phyloP scores from a whole-genome alignment of 2,797 vertebrate genomes.

The Micrastur ruficollis region DNA sequence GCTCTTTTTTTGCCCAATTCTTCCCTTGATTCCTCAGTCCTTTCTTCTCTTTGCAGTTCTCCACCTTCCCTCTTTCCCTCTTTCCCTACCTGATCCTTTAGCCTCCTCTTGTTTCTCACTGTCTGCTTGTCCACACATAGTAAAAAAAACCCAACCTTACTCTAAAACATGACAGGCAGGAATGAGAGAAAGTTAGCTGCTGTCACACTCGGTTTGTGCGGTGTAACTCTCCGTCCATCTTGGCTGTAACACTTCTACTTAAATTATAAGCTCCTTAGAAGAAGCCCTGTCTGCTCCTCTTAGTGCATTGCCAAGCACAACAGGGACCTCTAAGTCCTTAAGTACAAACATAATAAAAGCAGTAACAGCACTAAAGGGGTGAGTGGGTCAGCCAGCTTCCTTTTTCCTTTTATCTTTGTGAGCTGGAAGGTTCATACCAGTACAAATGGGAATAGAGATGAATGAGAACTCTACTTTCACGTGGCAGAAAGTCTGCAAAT shows the following conservation, averaged over 20 bases:
- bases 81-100: background rate
- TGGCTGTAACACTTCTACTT: background rate
- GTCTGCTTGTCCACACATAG: background rate
- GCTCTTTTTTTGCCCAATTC: accelerated
- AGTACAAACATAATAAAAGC: background rate
- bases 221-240: background rate
- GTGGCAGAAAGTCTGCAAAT: background rate
- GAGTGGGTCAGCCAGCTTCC: background rate
- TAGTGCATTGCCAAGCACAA: background rate
- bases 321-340: background rate
- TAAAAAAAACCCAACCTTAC: background rate
- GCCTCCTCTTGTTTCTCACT: background rate
- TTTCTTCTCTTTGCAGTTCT: background rate
- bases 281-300: background rate
- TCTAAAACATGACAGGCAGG: background rate
- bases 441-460: background rate
- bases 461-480: background rate
- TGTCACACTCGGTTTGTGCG: background rate
- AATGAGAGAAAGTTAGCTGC: background rate
- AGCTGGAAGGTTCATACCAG: background rate
- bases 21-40: background rate
- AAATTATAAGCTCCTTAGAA: background rate
- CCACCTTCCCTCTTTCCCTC: background rate
- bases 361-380: background rate
- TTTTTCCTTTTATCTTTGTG: background rate